phyloP scores from a whole-genome alignment of 1,140 invertebrate genomes.

The Microplitis mediator region DNA sequence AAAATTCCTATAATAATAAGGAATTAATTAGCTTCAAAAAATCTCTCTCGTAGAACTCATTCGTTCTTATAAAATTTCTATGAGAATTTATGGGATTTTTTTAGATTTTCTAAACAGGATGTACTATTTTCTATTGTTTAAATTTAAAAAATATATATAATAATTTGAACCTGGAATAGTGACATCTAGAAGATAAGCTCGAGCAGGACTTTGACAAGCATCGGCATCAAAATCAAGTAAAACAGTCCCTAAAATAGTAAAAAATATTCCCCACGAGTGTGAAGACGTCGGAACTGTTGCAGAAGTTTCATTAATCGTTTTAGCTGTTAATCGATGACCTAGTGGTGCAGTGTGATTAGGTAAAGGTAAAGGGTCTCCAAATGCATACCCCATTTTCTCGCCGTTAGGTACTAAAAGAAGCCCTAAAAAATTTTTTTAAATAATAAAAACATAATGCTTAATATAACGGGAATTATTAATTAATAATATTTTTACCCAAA shows the following conservation, averaged over 20 bases:
- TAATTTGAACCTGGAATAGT: slow-evolving; percentile 75
- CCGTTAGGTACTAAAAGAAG: slow-evolving; percentile 90
- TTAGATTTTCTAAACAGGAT: too few relatives aligned
- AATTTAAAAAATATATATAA: too few relatives aligned
- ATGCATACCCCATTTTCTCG: slow-evolving; percentile 76
- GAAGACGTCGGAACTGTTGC: slow-evolving; percentile 51
- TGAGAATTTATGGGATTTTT: too few relatives aligned
- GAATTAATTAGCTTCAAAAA: too few relatives aligned
- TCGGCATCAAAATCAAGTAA: slow-evolving; percentile 95
- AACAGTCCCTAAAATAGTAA: slow-evolving; percentile 92
- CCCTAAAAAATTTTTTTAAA: slow-evolving; percentile 61
- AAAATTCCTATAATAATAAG: too few relatives aligned
- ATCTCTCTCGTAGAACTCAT: too few relatives aligned
- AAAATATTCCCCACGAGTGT: slow-evolving; percentile 87
- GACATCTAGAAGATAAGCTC: slow-evolving; percentile 92
- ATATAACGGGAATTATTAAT: slow-evolving; percentile 6
- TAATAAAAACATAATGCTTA: not conserved
- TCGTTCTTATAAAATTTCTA: too few relatives aligned
- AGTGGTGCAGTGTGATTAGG: slow-evolving; percentile 51
- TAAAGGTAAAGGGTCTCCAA: slow-evolving; percentile 73
- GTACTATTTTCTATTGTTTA: too few relatives aligned
- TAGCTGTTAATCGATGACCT: slow-evolving; percentile 55
- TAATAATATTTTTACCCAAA: slow-evolving; percentile 68
- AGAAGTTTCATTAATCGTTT: slow-evolving; percentile 24
- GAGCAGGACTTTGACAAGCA: slow-evolving; percentile 91